Evolutionary conservation across 2,888 invertebrate genomes (phyloP).

Genomic region (Diploptera punctata): DNA sequence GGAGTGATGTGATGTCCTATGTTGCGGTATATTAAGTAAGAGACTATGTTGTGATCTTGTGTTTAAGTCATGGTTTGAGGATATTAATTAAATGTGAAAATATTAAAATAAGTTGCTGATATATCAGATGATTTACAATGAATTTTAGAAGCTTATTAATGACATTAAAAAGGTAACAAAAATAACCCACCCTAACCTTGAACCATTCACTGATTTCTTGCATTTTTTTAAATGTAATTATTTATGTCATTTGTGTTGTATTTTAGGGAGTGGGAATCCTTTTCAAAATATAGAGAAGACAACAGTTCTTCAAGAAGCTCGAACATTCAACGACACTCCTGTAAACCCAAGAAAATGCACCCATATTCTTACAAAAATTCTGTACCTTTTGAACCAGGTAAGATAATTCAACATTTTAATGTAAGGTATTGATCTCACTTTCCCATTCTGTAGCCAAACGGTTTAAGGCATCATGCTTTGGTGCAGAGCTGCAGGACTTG

Average conservation of each 20-base stretch:
- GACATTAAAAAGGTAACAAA: background rate
- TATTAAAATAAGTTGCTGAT: no score
- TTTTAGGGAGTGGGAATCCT: slow-evolving; percentile 77
- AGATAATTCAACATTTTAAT: background rate
- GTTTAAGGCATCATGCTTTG: no score
- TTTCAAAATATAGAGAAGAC: slow-evolving; percentile 96
- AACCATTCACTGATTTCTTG: background rate
- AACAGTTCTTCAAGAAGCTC: slow-evolving; percentile 94
- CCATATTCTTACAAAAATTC: slow-evolving; percentile 92
- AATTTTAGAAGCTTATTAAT: background rate
- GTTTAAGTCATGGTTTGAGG: no score
- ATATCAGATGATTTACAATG: no score
- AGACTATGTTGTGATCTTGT: no score
- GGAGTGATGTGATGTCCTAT: no score
- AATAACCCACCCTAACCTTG: background rate
- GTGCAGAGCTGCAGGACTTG: no score
- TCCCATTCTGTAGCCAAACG: no score
- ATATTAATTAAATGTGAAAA: no score
- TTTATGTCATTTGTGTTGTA: slow-evolving; percentile 32
- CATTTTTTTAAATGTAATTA: background rate
- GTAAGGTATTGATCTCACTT: no score
- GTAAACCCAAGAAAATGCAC: slow-evolving; percentile 97
- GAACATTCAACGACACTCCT: slow-evolving; percentile 97
- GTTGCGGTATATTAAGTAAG: no score
- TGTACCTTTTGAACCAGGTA: slow-evolving; percentile 93